These are phyloP conservation scores for Erinaceus europaeus DNA, from an alignment of 2,113 vertebrate genomes.

Conservation along the genomic window DNA sequence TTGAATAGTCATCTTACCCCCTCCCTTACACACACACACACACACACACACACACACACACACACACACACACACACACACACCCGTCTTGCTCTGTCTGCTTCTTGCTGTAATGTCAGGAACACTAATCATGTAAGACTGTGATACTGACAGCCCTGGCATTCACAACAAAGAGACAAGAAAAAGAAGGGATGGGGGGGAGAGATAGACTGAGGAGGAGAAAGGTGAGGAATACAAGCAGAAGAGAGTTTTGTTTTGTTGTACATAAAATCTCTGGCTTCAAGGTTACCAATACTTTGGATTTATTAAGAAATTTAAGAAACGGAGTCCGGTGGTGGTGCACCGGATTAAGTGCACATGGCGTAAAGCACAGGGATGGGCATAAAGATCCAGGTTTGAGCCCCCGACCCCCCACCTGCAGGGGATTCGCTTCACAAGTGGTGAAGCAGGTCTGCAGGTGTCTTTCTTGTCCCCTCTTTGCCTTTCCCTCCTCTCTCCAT, in stretches of 20 bases:
- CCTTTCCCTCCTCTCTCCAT: too few relatives aligned
- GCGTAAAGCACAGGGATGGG: too few relatives aligned
- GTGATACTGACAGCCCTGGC: slow-evolving; percentile 72
- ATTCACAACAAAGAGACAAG: slow-evolving; percentile 75
- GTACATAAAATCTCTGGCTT: background rate
- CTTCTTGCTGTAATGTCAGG: slow-evolving; percentile 75
- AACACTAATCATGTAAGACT: slow-evolving; percentile 70
- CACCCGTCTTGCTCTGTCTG: slow-evolving; percentile 26
- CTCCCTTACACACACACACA: background rate
- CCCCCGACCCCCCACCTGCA: too few relatives aligned
- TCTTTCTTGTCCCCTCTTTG: too few relatives aligned
- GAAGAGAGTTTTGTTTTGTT: background rate
- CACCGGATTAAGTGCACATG: too few relatives aligned
- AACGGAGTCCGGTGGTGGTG: background rate
- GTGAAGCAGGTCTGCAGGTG: too few relatives aligned
- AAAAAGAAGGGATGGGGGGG: background rate
- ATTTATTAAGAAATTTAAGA: background rate
- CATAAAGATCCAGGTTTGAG: too few relatives aligned
- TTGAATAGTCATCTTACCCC: background rate
- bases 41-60: too few relatives aligned
- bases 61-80: too few relatives aligned
- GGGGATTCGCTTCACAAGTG: too few relatives aligned
- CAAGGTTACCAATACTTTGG: background rate
- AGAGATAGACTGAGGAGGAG: background rate
- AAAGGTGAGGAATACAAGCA: slow-evolving; percentile 28